A percentile compares a stretch with the other conserved stretches of the same genome.
Evolutionary conservation across 1,140 invertebrate genomes (phyloP).

Genomic region (Nephila pilipes): DNA sequence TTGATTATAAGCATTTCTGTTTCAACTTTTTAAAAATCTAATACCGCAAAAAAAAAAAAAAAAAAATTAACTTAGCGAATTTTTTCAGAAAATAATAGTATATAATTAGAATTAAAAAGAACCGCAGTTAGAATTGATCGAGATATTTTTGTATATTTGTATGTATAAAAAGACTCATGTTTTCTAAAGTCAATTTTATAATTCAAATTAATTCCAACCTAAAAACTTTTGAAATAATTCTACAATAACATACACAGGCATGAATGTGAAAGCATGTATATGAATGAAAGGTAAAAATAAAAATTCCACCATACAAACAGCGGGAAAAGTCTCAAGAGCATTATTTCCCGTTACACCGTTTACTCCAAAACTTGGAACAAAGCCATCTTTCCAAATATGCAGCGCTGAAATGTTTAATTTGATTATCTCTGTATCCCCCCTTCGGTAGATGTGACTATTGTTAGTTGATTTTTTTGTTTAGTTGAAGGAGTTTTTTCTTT

Average conservation of each 20-base stretch:
- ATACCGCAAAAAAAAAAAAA: too few relatives aligned
- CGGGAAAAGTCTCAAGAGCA: background rate
- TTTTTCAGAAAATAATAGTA: too few relatives aligned
- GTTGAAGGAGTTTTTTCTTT: too few relatives aligned
- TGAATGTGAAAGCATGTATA: background rate
- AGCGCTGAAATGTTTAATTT: conserved; percentile 11
- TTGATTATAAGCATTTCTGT: too few relatives aligned
- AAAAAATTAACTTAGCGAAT: too few relatives aligned
- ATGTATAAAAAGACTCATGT: too few relatives aligned
- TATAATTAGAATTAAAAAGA: too few relatives aligned
- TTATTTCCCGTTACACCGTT: background rate
- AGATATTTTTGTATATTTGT: too few relatives aligned
- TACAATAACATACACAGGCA: background rate
- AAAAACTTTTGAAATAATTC: background rate
- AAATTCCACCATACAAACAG: background rate
- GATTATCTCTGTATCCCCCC: background rate
- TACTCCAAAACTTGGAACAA: background rate
- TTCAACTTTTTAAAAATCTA: too few relatives aligned
- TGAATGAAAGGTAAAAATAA: background rate
- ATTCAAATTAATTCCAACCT: too few relatives aligned
- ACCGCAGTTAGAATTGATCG: too few relatives aligned
- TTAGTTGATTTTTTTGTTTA: background rate
- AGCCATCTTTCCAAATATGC: background rate
- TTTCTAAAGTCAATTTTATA: too few relatives aligned
- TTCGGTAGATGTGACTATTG: background rate